Percentiles rank a stretch among this genome's conserved stretches.
phyloP scores from a whole-genome alignment of 2,797 vertebrate species.

The Galagoides demidoff region DNA sequence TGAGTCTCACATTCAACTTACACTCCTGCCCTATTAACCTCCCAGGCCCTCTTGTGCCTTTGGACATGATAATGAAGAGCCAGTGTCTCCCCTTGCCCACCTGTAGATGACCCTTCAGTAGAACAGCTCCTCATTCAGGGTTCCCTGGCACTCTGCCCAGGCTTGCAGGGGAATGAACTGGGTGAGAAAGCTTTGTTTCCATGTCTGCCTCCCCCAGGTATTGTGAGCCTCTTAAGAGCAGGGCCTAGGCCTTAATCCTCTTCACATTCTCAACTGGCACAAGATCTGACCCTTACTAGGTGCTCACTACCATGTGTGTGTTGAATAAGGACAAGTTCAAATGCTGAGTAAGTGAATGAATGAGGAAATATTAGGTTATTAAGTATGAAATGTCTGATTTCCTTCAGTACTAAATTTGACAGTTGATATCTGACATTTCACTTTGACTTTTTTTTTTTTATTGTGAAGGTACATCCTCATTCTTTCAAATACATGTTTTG shows the following conservation, averaged over 20 bases:
- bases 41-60: not conserved
- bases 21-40: accelerated
- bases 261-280: not conserved
- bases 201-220: not conserved
- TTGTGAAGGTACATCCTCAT: too few relatives aligned
- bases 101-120: not conserved
- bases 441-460: too few relatives aligned
- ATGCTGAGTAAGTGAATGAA: not conserved
- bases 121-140: not conserved
- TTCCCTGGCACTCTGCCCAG: not conserved
- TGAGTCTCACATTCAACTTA: not conserved
- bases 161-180: not conserved
- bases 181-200: not conserved
- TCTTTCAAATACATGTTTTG: too few relatives aligned
- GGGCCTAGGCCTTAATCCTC: not conserved
- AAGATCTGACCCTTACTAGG: not conserved
- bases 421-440: too few relatives aligned
- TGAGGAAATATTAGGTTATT: not conserved
- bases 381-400: too few relatives aligned
- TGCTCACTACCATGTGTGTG: not conserved
- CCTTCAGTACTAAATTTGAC: too few relatives aligned
- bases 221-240: not conserved
- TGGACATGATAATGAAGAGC: not conserved
- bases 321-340: not conserved
- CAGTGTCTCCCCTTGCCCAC: accelerated